Percentiles rank a stretch among this genome's conserved stretches.
Evolutionary conservation across 2,797 vertebrate species (phyloP).

Genomic region (Lutjanus campechanus): DNA sequence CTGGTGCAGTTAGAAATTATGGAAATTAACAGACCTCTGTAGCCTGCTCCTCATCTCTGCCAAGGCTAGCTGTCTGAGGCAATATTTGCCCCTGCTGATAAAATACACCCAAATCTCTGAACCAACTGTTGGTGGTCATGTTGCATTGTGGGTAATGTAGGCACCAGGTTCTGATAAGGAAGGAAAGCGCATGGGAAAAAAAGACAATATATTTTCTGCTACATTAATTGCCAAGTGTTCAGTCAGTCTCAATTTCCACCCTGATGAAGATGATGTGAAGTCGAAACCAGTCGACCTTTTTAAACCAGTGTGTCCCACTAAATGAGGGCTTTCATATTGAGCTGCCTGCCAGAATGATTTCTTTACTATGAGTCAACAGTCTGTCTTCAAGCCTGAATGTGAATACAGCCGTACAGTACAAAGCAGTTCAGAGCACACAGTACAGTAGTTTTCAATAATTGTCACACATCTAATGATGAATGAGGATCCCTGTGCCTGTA

Average conservation of each 20-base stretch:
- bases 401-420: not conserved
- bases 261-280: not conserved
- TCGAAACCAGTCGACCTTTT: not conserved
- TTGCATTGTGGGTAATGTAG: not conserved
- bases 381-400: not conserved
- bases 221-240: not conserved
- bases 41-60: too few relatives aligned
- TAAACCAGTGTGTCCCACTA: not conserved
- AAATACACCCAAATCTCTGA: not conserved
- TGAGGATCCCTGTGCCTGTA: not conserved
- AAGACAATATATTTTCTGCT: too few relatives aligned
- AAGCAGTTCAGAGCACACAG: not conserved
- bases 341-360: not conserved
- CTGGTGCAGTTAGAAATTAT: too few relatives aligned
- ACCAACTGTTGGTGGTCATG: not conserved
- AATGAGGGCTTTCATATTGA: not conserved
- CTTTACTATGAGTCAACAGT: not conserved
- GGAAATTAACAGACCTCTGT: too few relatives aligned
- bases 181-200: too few relatives aligned
- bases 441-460: conserved; percentile 1
- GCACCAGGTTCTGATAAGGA: too few relatives aligned
- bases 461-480: conserved; percentile 30
- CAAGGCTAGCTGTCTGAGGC: too few relatives aligned
- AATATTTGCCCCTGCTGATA: too few relatives aligned
- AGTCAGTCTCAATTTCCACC: not conserved